Percentiles rank a stretch among this genome's conserved stretches.
These are phyloP conservation scores for Rhopalosiphum nymphaeae DNA, from an alignment of 2,888 invertebrate species.

Conservation along the genomic window DNA sequence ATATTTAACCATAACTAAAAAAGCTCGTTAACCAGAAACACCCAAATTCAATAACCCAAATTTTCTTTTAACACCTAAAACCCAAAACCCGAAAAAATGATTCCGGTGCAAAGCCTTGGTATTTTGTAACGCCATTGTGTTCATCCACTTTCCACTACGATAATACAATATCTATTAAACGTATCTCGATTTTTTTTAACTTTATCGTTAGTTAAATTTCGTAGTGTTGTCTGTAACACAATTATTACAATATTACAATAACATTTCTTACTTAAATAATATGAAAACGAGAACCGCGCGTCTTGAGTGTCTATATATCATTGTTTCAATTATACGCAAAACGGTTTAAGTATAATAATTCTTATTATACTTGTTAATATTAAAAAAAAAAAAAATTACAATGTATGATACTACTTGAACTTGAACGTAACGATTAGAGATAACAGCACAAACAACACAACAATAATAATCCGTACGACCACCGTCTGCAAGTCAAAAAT, in stretches of 20 bases:
- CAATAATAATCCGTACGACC: neutral
- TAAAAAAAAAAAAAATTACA: neutral
- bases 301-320: neutral
- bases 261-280: neutral
- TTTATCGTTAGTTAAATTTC: neutral
- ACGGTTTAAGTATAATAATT: neutral
- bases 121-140: neutral
- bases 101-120: no score
- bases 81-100: no score
- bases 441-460: neutral
- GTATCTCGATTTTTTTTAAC: neutral
- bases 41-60: no score
- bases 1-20: no score
- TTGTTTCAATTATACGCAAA: neutral
- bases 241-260: neutral
- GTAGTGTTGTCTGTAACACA: neutral
- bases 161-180: neutral
- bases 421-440: neutral
- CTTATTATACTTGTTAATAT: neutral
- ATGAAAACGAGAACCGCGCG: neutral
- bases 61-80: no score
- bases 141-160: neutral
- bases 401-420: neutral
- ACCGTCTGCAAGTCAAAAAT: neutral
- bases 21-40: no score